These are phyloP conservation scores for Drosophila aff. DNA, from an alignment of 1,140 invertebrate genomes.

Conservation along the genomic window DNA sequence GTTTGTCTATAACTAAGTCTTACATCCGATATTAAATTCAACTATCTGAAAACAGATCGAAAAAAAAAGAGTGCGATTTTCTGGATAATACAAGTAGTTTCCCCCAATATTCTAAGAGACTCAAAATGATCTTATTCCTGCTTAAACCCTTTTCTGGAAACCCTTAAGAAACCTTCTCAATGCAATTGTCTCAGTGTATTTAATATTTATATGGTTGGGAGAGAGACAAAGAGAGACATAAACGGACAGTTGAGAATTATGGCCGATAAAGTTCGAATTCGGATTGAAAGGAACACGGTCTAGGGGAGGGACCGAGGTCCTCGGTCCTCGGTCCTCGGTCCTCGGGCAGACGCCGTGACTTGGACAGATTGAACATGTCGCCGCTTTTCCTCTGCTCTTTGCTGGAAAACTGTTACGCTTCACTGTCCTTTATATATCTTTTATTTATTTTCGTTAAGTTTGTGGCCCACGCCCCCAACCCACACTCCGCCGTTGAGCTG, in stretches of 20 bases:
- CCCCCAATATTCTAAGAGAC: background rate
- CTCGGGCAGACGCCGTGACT: conserved; percentile 59
- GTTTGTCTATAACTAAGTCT: conserved; percentile 54
- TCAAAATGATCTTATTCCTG: background rate
- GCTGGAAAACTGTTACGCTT: conserved; percentile 63
- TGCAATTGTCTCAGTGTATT: conserved; percentile 3
- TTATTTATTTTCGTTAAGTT: conserved; percentile 59
- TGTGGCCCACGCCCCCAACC: background rate
- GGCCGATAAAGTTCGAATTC: conserved; percentile 48
- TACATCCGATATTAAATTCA: conserved; percentile 52
- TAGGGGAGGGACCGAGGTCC: too few relatives aligned
- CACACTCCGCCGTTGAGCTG: conserved; percentile 2
- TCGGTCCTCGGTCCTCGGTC: too few relatives aligned
- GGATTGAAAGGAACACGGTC: conserved; percentile 21
- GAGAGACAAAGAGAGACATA: conserved; percentile 48
- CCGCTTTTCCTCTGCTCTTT: conserved; percentile 31
- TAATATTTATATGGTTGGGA: conserved; percentile 24
- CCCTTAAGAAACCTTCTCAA: too few relatives aligned
- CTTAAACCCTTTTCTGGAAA: accelerated
- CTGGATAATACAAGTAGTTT: background rate
- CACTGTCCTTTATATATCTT: conserved; percentile 66
- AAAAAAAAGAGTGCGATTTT: background rate
- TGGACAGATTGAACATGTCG: conserved; percentile 75
- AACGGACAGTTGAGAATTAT: conserved; percentile 78
- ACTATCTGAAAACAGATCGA: background rate